Base-by-base conservation (phyloP, 2,888 invertebrate genomes). In the Philhelius pedissequus region DNA sequence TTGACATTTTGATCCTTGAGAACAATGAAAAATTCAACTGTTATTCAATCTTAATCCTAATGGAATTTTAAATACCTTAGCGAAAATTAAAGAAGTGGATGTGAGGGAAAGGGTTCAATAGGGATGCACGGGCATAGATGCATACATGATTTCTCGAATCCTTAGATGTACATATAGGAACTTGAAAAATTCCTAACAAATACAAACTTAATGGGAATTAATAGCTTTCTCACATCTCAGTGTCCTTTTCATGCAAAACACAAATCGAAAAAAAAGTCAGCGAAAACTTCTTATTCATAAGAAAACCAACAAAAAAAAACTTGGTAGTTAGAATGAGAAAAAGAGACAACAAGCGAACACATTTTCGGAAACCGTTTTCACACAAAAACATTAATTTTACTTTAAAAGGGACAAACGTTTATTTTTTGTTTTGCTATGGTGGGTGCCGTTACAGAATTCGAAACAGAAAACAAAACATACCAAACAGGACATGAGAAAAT, bases 401-500 rank as follows among this genome's bases (percentile, higher is more conserved):
- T 83, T 78, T 83, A 78, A 83, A 82, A 83, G 75, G 81, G 83
- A 83, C 83, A 52, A 78, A 75, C 74, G 62, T 79, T 66, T 74
- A 54, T 58, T 20, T 56, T 70, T 52, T 74, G 48, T 58, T 20
- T 56, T 70, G 52, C 74, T 30, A 38, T 48, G n/a, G 18, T 18
- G 58, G n/a, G n/a, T 58, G n/a, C 43, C 40, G 3, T 25, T 40
- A 25, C 25, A 27, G 25, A 74, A 54, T 32, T 58, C 38, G 20
- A 20, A 56, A 56, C 13, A 50, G 32, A n/a, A n/a, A n/a, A n/a
- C n/a, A n/a, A 38, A 73, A 71, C 32, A 66, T 54, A 71, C 81
- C 45, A 73, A 58, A 78, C 69, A 38, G 18, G 45, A 52, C 58
- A 45, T 32, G 54, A 18, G 20, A 9, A 38, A 22, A 69, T n/a